A percentile compares a stretch with the other conserved stretches of the same genome.
phyloP scores from a whole-genome alignment of 2,888 invertebrate genomes.

The Cabera pusaria region DNA sequence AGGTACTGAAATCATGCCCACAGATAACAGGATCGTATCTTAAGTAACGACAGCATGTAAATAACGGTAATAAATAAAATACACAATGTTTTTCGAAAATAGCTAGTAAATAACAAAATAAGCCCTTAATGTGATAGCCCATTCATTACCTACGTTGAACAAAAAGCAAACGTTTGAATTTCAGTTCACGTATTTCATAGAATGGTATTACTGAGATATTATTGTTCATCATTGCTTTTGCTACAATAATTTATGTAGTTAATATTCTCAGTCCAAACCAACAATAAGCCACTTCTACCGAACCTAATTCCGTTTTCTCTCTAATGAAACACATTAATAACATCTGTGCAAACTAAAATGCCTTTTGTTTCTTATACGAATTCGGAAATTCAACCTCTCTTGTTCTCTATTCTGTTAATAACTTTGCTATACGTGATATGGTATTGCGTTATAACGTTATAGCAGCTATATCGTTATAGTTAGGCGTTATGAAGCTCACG shows the following conservation, averaged over 20 bases:
- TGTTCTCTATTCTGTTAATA: slow-evolving; percentile 18
- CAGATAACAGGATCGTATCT: no score
- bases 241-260: slow-evolving; percentile 1
- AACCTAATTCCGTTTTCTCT: slow-evolving; percentile 20
- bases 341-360: slow-evolving; percentile 47
- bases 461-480: slow-evolving; percentile 1
- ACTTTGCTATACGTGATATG: slow-evolving; percentile 7
- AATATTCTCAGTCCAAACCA: slow-evolving; percentile 8
- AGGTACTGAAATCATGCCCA: no score
- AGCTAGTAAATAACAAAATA: no score
- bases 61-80: no score
- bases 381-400: slow-evolving; percentile 29
- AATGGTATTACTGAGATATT: no score
- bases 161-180: no score
- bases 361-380: slow-evolving; percentile 44
- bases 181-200: no score
- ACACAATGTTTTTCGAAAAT: no score
- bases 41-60: no score
- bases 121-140: no score
- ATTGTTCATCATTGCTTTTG: neutral
- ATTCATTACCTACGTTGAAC: no score
- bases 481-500: neutral
- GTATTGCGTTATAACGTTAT: neutral
- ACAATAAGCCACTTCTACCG: slow-evolving; percentile 19
- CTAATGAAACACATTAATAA: slow-evolving; percentile 57